These are phyloP conservation scores for Epicauta chinensis DNA, from an alignment of 1,140 invertebrate genomes.

Conservation along the genomic window DNA sequence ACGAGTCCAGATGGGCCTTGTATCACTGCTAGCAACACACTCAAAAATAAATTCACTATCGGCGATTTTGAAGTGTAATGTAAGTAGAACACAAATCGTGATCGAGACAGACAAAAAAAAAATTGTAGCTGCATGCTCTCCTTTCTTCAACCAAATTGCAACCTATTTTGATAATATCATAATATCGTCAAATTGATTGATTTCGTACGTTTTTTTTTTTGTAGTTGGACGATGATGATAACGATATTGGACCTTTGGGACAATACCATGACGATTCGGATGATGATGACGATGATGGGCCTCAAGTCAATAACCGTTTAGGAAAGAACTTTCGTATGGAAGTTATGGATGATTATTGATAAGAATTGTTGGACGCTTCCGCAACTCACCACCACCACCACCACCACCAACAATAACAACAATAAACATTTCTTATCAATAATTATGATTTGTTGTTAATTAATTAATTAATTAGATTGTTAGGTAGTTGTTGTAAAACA, in stretches of 20 bases:
- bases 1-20: constrained; percentile 42
- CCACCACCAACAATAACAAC: no score
- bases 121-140: not conserved
- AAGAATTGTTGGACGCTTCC: constrained; percentile 3
- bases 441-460: not conserved
- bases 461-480: constrained; percentile 9
- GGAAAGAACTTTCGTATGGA: constrained; percentile 26
- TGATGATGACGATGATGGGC: constrained; percentile 30
- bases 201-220: constrained; percentile 3
- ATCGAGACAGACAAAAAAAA: no score
- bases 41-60: constrained; percentile 45
- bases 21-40: constrained; percentile 40
- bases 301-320: constrained; percentile 21
- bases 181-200: no score
- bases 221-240: constrained; percentile 31
- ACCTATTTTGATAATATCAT: no score
- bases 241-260: constrained; percentile 19
- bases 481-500: constrained; percentile 23
- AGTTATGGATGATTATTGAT: constrained; percentile 23
- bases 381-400: no score
- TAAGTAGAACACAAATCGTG: constrained; percentile 34
- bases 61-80: constrained; percentile 44
- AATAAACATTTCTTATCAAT: constrained; percentile 17
- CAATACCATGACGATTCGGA: constrained; percentile 28
- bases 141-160: no score